Evolutionary conservation across 2,888 invertebrate species (phyloP).

Genomic region (Agrotis exclamationis): DNA sequence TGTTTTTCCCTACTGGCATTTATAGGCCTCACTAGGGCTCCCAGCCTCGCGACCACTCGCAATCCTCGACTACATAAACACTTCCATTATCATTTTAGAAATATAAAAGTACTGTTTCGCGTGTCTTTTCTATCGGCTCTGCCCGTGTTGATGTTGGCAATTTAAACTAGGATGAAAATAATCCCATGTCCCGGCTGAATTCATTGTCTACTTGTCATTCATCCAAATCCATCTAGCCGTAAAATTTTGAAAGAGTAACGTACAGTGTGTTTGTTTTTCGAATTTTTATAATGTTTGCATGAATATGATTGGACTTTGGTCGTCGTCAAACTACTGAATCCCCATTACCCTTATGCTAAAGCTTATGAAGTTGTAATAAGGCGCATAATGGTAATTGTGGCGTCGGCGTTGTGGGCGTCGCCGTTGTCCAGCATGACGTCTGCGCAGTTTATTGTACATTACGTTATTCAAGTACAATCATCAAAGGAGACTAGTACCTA

Average conservation of each 20-base stretch:
- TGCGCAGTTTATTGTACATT: constrained; percentile 39
- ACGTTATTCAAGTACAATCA: constrained; percentile 30
- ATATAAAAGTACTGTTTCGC: neutral
- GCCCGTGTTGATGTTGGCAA: neutral
- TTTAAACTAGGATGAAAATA: neutral
- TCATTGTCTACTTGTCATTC: neutral
- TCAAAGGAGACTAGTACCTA: neutral
- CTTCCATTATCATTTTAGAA: neutral
- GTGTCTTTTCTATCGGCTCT: no score
- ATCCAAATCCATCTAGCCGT: neutral
- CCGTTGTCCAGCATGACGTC: constrained; percentile 52
- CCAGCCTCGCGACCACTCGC: no score
- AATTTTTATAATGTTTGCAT: neutral
- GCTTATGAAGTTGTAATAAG: constrained; percentile 43
- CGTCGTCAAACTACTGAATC: neutral
- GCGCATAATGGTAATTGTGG: constrained; percentile 8
- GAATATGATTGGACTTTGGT: neutral
- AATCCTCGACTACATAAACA: neutral
- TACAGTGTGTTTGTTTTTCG: neutral
- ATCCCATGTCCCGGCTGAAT: neutral
- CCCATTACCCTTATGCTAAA: constrained; percentile 5
- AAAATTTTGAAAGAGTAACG: neutral
- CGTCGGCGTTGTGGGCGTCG: constrained; percentile 37
- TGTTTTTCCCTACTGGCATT: neutral
- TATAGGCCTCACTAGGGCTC: no score